These are phyloP conservation scores for Marcusenius ussheri DNA, from an alignment of 2,113 vertebrate species.

Conservation along the genomic window DNA sequence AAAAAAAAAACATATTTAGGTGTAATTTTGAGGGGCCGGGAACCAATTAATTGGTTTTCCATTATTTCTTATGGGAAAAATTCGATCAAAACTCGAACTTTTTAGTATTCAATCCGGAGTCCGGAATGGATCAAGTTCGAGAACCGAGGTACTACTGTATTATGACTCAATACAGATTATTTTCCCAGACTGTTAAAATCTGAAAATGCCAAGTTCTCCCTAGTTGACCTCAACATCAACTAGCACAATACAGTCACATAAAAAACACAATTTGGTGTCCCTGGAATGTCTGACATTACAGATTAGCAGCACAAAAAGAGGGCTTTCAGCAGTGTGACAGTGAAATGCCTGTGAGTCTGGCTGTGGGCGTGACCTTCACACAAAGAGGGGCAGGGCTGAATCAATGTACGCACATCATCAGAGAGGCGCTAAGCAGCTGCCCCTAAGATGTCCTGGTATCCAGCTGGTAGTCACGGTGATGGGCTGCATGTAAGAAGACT, in stretches of 20 bases:
- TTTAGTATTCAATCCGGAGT: too few relatives aligned
- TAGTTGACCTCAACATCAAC: background rate
- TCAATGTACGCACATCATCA: background rate
- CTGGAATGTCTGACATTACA: background rate
- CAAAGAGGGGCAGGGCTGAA: background rate
- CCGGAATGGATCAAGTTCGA: too few relatives aligned
- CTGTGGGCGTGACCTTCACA: background rate
- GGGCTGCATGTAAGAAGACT: background rate
- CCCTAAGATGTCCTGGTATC: background rate
- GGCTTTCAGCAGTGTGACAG: background rate
- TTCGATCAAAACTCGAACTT: too few relatives aligned
- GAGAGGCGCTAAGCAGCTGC: background rate
- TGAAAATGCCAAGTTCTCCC: background rate
- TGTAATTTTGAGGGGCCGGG: too few relatives aligned
- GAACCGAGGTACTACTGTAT: too few relatives aligned
- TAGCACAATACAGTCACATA: background rate
- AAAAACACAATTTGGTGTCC: background rate
- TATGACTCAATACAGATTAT: background rate
- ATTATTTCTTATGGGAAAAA: too few relatives aligned
- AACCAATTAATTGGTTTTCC: too few relatives aligned
- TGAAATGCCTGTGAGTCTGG: background rate
- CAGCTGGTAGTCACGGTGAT: background rate
- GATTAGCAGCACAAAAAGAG: background rate
- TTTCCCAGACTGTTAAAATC: background rate
- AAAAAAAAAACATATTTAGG: too few relatives aligned